phyloP scores from a whole-genome alignment of 2,797 vertebrate genomes.

The Cryptoblepharus egeriae region DNA sequence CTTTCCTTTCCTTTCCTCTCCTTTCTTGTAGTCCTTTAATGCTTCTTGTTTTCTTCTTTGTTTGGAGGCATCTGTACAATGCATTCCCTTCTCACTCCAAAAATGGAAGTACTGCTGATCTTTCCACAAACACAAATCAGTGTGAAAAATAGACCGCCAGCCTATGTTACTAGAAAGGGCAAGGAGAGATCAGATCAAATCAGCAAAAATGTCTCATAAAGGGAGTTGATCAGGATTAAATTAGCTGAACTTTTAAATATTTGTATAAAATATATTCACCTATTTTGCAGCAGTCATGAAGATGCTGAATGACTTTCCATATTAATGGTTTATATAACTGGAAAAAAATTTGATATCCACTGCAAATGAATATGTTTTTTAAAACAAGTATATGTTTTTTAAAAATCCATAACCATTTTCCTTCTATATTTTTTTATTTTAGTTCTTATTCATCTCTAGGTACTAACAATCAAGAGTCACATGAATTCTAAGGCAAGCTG shows the following conservation, averaged over 20 bases:
- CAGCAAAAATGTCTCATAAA: slow-evolving; percentile 56
- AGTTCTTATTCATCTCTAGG: too few species aligned
- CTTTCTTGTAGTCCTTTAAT: neutral
- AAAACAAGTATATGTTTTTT: slow-evolving; percentile 39
- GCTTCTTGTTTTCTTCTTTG: neutral
- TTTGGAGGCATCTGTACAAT: slow-evolving; percentile 18
- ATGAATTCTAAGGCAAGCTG: too few species aligned
- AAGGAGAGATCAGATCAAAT: slow-evolving; percentile 41
- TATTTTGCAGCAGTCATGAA: slow-evolving; percentile 49
- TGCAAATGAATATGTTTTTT: slow-evolving; percentile 35
- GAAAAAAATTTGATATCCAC: slow-evolving; percentile 43
- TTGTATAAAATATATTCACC: slow-evolving; percentile 61
- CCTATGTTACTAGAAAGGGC: slow-evolving; percentile 25
- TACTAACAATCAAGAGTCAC: too few species aligned
- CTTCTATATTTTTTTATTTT: too few species aligned
- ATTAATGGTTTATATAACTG: slow-evolving; percentile 54
- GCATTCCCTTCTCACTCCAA: slow-evolving; percentile 28
- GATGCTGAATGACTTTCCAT: slow-evolving; percentile 40
- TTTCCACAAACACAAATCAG: slow-evolving; percentile 63
- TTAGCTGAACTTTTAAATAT: slow-evolving; percentile 51
- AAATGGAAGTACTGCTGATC: slow-evolving; percentile 56
- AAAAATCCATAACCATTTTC: too few species aligned
- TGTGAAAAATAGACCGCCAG: slow-evolving; percentile 60
- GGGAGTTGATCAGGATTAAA: slow-evolving; percentile 53
- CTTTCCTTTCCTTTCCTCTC: neutral